Percentiles rank a stretch among this genome's conserved stretches.
Conservation (phyloP, 2,797 vertebrate genomes). For the Siniperca obscura region DNA sequence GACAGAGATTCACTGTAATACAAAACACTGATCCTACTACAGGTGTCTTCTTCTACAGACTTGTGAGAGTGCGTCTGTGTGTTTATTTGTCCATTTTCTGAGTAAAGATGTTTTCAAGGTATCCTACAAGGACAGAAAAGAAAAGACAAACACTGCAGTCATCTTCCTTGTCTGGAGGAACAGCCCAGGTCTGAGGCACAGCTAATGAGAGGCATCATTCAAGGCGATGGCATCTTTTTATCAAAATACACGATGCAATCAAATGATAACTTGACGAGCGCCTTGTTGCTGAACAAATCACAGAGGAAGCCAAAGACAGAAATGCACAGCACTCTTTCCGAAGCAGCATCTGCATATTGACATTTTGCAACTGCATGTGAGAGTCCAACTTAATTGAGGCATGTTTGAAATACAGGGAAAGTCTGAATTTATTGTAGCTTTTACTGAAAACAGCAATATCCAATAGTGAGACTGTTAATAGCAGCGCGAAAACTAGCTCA, state of each 20-base stretch:
- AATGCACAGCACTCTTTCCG: slow-evolving; percentile 4
- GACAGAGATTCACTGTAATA: slow-evolving; percentile 26
- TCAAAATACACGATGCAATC: slow-evolving; percentile 56
- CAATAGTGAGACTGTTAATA: slow-evolving; percentile 10
- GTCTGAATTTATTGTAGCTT: slow-evolving; percentile 29
- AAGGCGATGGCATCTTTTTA: slow-evolving; percentile 37
- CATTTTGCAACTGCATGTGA: slow-evolving; percentile 32
- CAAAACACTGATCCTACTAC: slow-evolving; percentile 16
- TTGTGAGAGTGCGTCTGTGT: neutral
- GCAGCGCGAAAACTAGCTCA: slow-evolving; percentile 10
- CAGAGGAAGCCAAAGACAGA: slow-evolving; percentile 17
- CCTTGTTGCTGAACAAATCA: slow-evolving; percentile 59
- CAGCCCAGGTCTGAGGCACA: slow-evolving; percentile 19
- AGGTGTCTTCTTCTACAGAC: slow-evolving; percentile 8
- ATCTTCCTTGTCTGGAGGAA: slow-evolving; percentile 14
- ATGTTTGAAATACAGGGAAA: slow-evolving; percentile 14
- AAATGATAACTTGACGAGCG: slow-evolving; percentile 63
- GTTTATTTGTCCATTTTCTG: slow-evolving; percentile 20
- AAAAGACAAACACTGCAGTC: slow-evolving; percentile 29
- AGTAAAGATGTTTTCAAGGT: slow-evolving; percentile 15
- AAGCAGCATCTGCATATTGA: slow-evolving; percentile 38
- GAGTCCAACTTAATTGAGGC: slow-evolving; percentile 21
- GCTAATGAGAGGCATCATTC: slow-evolving; percentile 68
- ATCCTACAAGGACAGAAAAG: neutral
- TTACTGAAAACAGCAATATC: slow-evolving; percentile 21